These are phyloP conservation scores for Pseudois nayaur DNA, from an alignment of 2,113 vertebrate species.

Conservation along the genomic window DNA sequence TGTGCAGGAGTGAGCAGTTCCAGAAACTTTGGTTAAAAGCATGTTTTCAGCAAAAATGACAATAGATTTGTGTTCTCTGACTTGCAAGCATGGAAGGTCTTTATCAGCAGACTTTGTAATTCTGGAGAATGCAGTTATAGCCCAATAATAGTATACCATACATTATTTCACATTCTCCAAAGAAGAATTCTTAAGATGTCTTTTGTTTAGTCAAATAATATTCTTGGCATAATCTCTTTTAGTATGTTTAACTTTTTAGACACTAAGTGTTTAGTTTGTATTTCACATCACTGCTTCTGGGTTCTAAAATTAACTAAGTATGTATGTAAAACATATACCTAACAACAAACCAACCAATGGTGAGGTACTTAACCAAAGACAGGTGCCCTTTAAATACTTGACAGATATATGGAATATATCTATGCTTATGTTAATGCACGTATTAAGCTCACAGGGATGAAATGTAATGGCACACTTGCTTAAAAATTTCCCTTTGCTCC, in stretches of 20 bases:
- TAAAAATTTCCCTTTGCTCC: not conserved
- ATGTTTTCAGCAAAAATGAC: not conserved
- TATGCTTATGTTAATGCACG: not conserved
- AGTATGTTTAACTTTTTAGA: not conserved
- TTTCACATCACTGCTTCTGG: not conserved
- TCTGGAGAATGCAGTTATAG: not conserved
- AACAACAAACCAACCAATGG: not conserved
- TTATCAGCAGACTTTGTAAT: not conserved
- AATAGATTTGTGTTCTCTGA: not conserved
- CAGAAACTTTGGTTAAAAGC: not conserved
- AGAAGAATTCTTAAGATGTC: not conserved
- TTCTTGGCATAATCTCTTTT: not conserved
- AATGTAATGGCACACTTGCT: not conserved
- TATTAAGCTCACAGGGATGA: not conserved
- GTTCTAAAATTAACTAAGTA: not conserved
- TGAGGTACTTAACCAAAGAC: not conserved
- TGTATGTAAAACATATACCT: not conserved
- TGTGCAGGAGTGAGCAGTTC: not conserved
- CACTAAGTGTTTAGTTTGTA: not conserved
- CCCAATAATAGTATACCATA: not conserved
- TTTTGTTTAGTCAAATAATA: not conserved
- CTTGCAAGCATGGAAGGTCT: not conserved
- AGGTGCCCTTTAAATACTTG: not conserved
- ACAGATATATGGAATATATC: not conserved
- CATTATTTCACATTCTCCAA: not conserved